Conservation (phyloP, 2,888 invertebrate species). For the Camptogramma bilineatum region DNA sequence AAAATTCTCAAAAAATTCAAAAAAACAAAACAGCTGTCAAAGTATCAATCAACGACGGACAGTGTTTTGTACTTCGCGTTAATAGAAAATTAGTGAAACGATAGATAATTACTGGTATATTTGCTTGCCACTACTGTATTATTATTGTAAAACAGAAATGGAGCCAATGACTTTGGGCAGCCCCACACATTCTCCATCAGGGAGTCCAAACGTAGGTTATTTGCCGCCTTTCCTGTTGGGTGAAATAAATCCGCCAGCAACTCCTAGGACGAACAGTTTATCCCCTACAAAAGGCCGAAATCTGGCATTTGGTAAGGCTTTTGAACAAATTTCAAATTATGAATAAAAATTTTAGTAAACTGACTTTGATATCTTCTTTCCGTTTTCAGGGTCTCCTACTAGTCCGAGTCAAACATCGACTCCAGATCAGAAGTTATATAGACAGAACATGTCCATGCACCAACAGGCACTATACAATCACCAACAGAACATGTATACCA, state of each 20-base stretch:
- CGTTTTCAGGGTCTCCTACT: constrained; percentile 71
- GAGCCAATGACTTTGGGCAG: constrained; percentile 94
- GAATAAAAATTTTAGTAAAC: background rate
- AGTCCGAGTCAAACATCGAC: constrained; percentile 78
- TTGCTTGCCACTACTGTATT: background rate
- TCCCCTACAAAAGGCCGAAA: constrained; percentile 86
- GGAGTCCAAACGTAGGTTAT: constrained; percentile 88
- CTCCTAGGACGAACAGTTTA: constrained; percentile 85
- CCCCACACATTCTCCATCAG: constrained; percentile 89
- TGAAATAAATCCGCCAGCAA: constrained; percentile 86
- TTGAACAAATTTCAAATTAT: background rate
- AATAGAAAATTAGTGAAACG: background rate
- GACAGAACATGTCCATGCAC: constrained; percentile 79
- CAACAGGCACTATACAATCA: constrained; percentile 79
- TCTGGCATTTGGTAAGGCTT: constrained; percentile 84
- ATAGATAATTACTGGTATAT: background rate
- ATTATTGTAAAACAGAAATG: constrained; percentile 78
- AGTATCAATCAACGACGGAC: background rate
- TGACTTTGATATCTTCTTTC: background rate
- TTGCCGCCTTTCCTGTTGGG: constrained; percentile 92
- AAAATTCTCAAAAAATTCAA: background rate
- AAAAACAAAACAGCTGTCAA: background rate
- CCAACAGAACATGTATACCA: constrained; percentile 65
- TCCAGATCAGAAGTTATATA: constrained; percentile 77
- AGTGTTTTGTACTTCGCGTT: background rate